phyloP scores from a whole-genome alignment of 2,113 vertebrate genomes.

The Larimichthys polyactis region DNA sequence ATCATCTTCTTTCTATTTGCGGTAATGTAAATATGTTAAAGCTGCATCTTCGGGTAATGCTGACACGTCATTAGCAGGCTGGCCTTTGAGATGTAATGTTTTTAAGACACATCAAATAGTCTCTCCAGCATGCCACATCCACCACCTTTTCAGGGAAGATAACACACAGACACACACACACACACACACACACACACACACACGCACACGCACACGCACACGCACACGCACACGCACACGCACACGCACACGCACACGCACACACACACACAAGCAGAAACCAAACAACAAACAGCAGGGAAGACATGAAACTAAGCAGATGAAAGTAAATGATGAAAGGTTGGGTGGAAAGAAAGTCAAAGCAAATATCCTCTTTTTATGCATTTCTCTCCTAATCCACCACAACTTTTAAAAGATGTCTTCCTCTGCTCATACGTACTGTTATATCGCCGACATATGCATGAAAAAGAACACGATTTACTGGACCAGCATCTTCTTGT shows the following conservation, averaged over 20 bases:
- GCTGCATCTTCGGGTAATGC: slow-evolving; percentile 33
- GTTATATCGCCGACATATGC: background rate
- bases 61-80: slow-evolving; percentile 26
- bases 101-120: slow-evolving; percentile 33
- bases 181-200: slow-evolving; percentile 9
- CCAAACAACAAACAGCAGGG: slow-evolving; percentile 10
- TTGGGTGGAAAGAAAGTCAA: slow-evolving; percentile 18
- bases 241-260: background rate
- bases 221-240: slow-evolving; percentile 15
- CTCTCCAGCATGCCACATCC: slow-evolving; percentile 6
- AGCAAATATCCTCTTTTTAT: slow-evolving; percentile 25
- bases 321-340: slow-evolving; percentile 43
- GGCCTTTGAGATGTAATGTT: slow-evolving; percentile 26
- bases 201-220: slow-evolving; percentile 1
- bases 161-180: slow-evolving; percentile 6
- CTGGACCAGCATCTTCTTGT: background rate
- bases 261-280: slow-evolving; percentile 19
- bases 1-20: slow-evolving; percentile 35
- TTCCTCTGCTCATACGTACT: slow-evolving; percentile 5
- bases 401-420: slow-evolving; percentile 24
- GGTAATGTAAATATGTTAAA: slow-evolving; percentile 40
- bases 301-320: slow-evolving; percentile 30
- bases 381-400: background rate
- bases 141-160: slow-evolving; percentile 20
- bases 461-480: slow-evolving; percentile 14